Conservation (phyloP, 2,113 vertebrate species). For the Regulus satrapa region DNA sequence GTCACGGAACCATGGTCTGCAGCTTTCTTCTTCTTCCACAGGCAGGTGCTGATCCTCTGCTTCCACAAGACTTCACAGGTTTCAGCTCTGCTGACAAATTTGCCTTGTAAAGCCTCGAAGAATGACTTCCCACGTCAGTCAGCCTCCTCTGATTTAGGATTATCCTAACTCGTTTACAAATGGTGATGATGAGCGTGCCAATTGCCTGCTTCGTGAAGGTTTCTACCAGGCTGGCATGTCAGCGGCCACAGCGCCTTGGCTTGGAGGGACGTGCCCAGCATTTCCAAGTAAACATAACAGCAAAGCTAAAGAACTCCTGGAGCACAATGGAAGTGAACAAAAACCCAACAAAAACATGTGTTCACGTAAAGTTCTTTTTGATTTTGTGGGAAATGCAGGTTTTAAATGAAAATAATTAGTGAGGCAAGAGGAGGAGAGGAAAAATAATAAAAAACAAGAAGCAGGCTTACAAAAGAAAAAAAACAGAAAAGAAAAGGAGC, state of each 20-base stretch:
- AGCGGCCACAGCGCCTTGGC: neutral
- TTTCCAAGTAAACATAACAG: neutral
- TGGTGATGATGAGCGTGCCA: neutral
- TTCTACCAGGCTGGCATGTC: neutral
- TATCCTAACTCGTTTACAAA: neutral
- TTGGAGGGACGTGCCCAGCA: neutral
- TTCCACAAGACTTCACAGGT: neutral
- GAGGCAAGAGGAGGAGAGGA: neutral
- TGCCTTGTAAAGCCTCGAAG: neutral
- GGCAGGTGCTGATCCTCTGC: neutral
- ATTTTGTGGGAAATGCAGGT: neutral
- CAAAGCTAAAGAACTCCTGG: neutral
- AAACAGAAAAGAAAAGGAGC: neutral
- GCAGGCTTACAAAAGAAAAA: neutral
- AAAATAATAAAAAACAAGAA: neutral
- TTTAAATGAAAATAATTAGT: neutral
- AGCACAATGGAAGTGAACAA: neutral
- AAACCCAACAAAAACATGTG: neutral
- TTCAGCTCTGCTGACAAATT: neutral
- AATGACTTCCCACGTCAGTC: neutral
- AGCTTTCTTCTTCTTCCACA: neutral
- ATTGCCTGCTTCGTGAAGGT: neutral
- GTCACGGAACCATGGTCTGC: rapidly evolving
- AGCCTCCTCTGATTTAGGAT: neutral
- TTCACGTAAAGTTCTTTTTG: neutral